phyloP scores from a whole-genome alignment of 2,113 vertebrate species.

The Rhipidura dahli region DNA sequence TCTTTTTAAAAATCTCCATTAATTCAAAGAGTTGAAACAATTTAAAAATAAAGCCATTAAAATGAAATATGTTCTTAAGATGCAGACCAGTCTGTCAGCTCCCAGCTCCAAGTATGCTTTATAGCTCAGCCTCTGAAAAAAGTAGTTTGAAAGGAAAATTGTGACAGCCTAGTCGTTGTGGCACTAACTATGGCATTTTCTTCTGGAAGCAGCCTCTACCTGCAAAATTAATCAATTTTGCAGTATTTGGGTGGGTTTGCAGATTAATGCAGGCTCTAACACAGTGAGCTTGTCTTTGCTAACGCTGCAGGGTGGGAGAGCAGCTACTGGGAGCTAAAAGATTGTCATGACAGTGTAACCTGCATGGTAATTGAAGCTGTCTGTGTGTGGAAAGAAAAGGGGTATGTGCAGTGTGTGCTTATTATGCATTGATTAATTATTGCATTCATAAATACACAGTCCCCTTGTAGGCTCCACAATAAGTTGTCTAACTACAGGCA shows the following conservation, averaged over 20 bases:
- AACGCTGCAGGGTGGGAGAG: background rate
- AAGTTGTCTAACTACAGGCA: background rate
- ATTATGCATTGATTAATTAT: background rate
- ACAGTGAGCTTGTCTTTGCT: background rate
- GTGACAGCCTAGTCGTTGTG: background rate
- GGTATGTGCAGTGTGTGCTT: fast-evolving
- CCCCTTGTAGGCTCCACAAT: background rate
- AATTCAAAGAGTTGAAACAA: slow-evolving; percentile 21
- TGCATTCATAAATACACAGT: background rate
- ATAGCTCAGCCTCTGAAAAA: background rate
- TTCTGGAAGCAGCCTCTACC: background rate
- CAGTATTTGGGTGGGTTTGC: background rate
- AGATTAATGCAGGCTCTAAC: background rate
- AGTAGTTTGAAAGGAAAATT: background rate
- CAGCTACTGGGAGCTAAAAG: background rate
- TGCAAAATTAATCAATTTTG: background rate
- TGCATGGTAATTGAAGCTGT: background rate
- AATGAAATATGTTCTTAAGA: background rate
- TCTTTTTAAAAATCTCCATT: slow-evolving; percentile 22
- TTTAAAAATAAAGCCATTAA: slow-evolving; percentile 50
- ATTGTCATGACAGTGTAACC: background rate
- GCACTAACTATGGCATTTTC: background rate
- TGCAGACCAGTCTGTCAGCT: background rate
- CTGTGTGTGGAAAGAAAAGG: background rate
- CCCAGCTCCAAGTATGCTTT: background rate